These are phyloP conservation scores for Lytechinus variegatus DNA, from an alignment of 35 echinoderm and acorn worm genomes.

Conservation along the genomic window DNA sequence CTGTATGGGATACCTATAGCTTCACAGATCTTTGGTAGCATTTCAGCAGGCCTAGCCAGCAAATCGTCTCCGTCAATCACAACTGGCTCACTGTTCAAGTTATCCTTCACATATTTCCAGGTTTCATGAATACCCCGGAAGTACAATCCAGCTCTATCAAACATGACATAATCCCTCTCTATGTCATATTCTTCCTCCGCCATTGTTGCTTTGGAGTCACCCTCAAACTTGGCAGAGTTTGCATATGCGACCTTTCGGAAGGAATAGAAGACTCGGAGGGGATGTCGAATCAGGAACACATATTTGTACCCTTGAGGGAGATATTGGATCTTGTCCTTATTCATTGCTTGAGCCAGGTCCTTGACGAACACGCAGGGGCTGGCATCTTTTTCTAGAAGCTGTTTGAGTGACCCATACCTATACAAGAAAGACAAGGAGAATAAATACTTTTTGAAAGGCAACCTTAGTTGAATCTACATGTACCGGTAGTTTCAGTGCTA, in stretches of 20 bases:
- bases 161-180: not conserved
- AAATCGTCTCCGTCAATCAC: conserved; percentile 76
- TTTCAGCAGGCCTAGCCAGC: conserved; percentile 40
- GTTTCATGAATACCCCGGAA: conserved; percentile 50
- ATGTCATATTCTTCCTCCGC: not conserved
- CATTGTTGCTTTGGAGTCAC: not conserved
- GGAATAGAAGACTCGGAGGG: conserved; percentile 48
- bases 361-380: not conserved
- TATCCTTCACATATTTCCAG: conserved; percentile 54
- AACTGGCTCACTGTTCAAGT: conserved; percentile 49
- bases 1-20: conserved; percentile 43
- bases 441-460: too few relatives aligned
- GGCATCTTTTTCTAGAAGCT: not conserved
- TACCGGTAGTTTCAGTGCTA: too few relatives aligned
- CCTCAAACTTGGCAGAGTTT: not conserved
- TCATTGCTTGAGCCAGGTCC: not conserved
- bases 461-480: too few relatives aligned
- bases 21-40: conserved; percentile 51
- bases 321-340: not conserved
- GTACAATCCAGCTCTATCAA: conserved; percentile 23
- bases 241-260: conserved; percentile 37
- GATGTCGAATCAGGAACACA: conserved; percentile 69
- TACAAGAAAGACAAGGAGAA: too few relatives aligned
- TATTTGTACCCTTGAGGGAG: conserved; percentile 64
- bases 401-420: not conserved